A percentile compares a stretch with the other conserved stretches of the same genome.
phyloP scores from a whole-genome alignment of 1,140 invertebrate species.

The Drosophila kikkawai region DNA sequence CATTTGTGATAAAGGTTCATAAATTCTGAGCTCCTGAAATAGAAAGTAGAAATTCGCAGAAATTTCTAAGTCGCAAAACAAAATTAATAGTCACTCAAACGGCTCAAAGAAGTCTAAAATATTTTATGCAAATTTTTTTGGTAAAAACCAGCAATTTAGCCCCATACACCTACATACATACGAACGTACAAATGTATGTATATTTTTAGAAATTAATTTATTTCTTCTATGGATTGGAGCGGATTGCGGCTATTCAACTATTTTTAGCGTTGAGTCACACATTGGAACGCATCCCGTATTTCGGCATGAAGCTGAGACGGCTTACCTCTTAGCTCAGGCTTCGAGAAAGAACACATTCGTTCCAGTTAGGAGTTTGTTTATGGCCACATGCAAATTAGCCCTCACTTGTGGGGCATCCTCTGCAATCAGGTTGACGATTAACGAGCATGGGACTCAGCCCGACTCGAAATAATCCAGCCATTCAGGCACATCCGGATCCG shows the following conservation, averaged over 20 bases:
- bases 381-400: conserved; percentile 52
- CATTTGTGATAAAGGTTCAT: conserved; percentile 11
- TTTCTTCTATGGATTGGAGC: conserved; percentile 15
- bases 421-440: conserved; percentile 24
- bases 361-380: conserved; percentile 39
- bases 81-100: conserved; percentile 43
- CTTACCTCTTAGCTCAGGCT: not conserved
- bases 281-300: conserved; percentile 47
- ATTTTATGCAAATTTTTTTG: conserved; percentile 69
- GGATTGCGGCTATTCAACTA: conserved; percentile 50
- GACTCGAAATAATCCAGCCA: not conserved
- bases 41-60: conserved; percentile 72
- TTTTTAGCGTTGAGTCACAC: conserved; percentile 74
- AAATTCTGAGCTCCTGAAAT: conserved; percentile 55
- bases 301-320: conserved; percentile 25
- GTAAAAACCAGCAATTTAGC: conserved; percentile 69
- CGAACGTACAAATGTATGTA: conserved; percentile 17
- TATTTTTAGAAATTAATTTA: conserved; percentile 43
- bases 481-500: conserved; percentile 27
- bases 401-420: conserved; percentile 4
- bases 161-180: conserved; percentile 36
- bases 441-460: conserved; percentile 27
- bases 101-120: conserved; percentile 36
- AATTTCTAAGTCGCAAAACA: conserved; percentile 36
- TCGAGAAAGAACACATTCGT: conserved; percentile 14